A percentile compares a stretch with the other conserved stretches of the same genome.
Conservation (phyloP, 1,140 invertebrate species). For the Trypoxylus dichotomus region DNA sequence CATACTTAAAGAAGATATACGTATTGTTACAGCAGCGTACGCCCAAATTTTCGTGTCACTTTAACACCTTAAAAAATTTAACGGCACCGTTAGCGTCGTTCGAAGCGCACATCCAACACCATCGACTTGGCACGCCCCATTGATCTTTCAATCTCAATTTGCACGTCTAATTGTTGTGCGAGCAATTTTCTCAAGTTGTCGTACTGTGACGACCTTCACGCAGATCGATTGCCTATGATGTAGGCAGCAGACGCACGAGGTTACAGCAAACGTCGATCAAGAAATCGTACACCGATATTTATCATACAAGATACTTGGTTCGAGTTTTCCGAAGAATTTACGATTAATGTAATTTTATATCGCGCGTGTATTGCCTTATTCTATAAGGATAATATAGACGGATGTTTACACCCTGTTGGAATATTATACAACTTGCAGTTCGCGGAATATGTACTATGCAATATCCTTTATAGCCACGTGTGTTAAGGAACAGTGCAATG, state of each 20-base stretch:
- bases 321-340: background rate
- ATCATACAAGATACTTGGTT: background rate
- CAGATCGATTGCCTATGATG: background rate
- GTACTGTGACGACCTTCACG: slow-evolving; percentile 1
- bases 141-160: background rate
- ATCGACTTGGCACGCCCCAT: background rate
- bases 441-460: no score
- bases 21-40: background rate
- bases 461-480: no score
- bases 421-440: no score
- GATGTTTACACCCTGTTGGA: no score
- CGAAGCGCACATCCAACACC: background rate
- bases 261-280: background rate
- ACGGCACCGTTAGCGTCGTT: background rate
- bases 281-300: background rate
- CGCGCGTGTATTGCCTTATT: no score
- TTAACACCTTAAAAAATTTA: background rate
- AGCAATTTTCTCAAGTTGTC: slow-evolving; percentile 2
- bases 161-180: background rate
- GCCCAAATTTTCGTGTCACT: background rate
- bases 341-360: no score
- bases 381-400: no score
- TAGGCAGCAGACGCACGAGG: background rate
- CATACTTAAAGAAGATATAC: background rate
- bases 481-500: no score